A percentile compares a stretch with the other conserved stretches of the same genome.
Evolutionary conservation across 2,888 invertebrate species (phyloP).

Genomic region (Acanthosepion esculentum): DNA sequence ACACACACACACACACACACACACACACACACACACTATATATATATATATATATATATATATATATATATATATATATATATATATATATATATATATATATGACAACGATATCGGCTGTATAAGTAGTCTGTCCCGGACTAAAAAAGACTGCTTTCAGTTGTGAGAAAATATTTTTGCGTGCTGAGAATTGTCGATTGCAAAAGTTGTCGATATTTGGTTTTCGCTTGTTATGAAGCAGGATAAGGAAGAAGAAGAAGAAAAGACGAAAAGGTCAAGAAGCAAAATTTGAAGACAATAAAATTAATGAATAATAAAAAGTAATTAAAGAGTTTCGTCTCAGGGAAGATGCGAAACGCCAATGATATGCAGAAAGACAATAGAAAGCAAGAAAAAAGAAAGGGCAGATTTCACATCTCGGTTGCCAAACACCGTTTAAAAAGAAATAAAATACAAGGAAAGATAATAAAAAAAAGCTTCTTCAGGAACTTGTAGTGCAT

Average conservation of each 20-base stretch:
- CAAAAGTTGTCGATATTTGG: not conserved
- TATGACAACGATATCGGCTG: not conserved
- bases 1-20: no score
- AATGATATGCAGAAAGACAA: not conserved
- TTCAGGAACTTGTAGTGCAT: not conserved
- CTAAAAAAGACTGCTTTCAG: not conserved
- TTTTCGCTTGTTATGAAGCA: not conserved
- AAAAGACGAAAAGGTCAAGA: not conserved
- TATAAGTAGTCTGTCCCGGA: not conserved
- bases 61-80: no score
- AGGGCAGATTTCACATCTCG: not conserved
- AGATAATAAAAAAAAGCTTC: not conserved
- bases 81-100: no score
- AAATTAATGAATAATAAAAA: not conserved
- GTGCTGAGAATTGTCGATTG: not conserved
- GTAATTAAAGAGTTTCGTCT: not conserved
- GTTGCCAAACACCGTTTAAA: not conserved
- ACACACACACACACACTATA: no score
- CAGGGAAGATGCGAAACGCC: not conserved
- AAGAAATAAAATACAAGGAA: not conserved
- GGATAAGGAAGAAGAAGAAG: not conserved
- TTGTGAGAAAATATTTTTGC: not conserved
- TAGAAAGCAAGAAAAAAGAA: not conserved
- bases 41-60: no score
- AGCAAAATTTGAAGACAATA: not conserved